Conservation (phyloP, 2,113 vertebrate genomes). For the Poecile atricapillus region DNA sequence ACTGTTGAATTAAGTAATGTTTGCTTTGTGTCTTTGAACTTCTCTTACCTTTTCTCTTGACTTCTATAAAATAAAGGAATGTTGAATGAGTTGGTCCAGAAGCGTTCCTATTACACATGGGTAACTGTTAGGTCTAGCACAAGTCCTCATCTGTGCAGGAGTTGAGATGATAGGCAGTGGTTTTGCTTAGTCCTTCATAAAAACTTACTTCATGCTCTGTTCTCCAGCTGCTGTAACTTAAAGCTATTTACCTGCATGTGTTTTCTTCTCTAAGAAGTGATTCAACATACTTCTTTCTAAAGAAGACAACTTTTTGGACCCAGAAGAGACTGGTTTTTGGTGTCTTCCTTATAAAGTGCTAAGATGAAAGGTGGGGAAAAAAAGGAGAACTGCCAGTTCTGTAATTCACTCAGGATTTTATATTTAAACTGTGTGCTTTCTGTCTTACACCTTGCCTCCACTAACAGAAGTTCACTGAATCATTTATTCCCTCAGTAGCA, state of each 20-base stretch:
- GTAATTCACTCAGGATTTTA: neutral
- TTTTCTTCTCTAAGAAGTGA: neutral
- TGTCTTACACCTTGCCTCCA: slow-evolving; percentile 25
- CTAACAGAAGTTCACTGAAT: slow-evolving; percentile 15
- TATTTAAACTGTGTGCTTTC: slow-evolving; percentile 18
- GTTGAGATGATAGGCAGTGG: neutral
- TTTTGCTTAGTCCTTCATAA: neutral
- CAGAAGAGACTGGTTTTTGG: neutral
- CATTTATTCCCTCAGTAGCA: slow-evolving; percentile 4
- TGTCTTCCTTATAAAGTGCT: neutral
- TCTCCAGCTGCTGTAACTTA: neutral
- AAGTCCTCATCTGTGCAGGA: neutral
- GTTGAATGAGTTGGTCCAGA: neutral
- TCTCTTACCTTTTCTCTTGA: neutral
- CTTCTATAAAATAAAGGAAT: neutral
- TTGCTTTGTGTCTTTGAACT: neutral
- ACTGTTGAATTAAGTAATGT: neutral
- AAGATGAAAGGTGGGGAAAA: neutral
- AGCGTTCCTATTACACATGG: neutral
- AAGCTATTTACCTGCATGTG: neutral
- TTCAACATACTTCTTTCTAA: neutral
- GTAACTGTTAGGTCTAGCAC: neutral
- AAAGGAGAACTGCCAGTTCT: neutral
- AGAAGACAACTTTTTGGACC: neutral
- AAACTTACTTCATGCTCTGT: neutral